A percentile compares a stretch with the other conserved stretches of the same genome.
These are phyloP conservation scores for Aspidoscelis tigris DNA, from an alignment of 2,113 vertebrate genomes.

Conservation along the genomic window DNA sequence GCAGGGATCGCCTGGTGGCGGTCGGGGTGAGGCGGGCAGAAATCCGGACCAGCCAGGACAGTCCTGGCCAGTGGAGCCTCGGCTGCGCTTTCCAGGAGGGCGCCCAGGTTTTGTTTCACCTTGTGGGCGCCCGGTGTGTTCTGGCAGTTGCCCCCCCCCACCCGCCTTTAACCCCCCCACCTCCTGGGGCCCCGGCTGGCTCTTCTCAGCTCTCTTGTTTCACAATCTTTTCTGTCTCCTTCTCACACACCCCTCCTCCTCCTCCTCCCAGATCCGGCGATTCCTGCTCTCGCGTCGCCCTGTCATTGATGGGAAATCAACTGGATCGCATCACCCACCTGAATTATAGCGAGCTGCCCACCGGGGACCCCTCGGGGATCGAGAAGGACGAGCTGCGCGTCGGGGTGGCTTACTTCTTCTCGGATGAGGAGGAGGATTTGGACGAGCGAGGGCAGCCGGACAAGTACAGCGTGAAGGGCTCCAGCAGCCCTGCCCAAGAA, in stretches of 20 bases:
- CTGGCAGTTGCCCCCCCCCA: not conserved
- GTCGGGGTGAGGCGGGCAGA: not conserved
- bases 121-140: not conserved
- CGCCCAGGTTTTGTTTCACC: slow-evolving; percentile 14
- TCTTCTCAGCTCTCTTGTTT: slow-evolving; percentile 22
- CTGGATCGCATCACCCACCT: slow-evolving; percentile 99
- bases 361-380: slow-evolving; percentile 97
- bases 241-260: slow-evolving; percentile 50
- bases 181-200: not conserved
- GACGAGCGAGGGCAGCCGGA: slow-evolving; percentile 94
- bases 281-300: slow-evolving; percentile 87
- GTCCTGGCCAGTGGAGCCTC: not conserved
- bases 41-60: not conserved
- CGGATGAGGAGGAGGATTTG: slow-evolving; percentile 99
- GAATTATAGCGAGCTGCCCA: slow-evolving; percentile 99
- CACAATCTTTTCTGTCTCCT: not conserved
- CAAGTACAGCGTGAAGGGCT: slow-evolving; percentile 84
- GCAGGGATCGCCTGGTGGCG: not conserved
- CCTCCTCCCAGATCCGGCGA: slow-evolving; percentile 78
- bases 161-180: too few species aligned
- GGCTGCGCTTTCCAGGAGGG: not conserved
- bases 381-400: slow-evolving; percentile 99
- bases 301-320: slow-evolving; percentile 99
- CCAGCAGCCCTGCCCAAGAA: slow-evolving; percentile 72
- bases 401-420: slow-evolving; percentile 99